phyloP scores from a whole-genome alignment of 2,888 invertebrate genomes.

The Muschampia plurimacula region DNA sequence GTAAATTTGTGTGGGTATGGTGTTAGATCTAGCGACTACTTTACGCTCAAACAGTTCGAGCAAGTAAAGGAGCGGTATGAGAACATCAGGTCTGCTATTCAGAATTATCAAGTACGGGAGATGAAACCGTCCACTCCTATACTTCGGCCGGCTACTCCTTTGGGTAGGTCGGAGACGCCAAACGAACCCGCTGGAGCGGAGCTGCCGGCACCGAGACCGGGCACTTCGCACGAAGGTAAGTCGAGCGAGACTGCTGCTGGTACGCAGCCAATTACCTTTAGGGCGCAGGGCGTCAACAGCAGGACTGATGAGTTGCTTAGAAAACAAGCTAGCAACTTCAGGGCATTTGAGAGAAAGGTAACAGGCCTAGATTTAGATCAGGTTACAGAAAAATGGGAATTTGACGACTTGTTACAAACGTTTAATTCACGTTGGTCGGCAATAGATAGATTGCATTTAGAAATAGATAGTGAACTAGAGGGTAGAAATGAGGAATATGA shows the following conservation, averaged over 20 bases:
- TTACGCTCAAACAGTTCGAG: slow-evolving; percentile 21
- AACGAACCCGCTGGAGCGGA: slow-evolving; percentile 2
- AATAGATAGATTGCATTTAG: background rate
- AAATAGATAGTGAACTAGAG: slow-evolving; percentile 10
- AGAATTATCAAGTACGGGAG: background rate
- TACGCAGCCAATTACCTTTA: slow-evolving; percentile 11
- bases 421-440: background rate
- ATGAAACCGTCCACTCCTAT: background rate
- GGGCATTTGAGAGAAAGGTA: slow-evolving; percentile 31
- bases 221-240: slow-evolving; percentile 4
- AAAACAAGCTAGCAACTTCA: slow-evolving; percentile 35
- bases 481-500: background rate
- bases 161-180: background rate
- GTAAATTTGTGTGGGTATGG: slow-evolving; percentile 19
- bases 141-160: background rate
- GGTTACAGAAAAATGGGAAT: background rate
- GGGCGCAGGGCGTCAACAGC: slow-evolving; percentile 28
- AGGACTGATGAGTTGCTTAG: slow-evolving; percentile 33
- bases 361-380: background rate
- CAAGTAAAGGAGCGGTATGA: slow-evolving; percentile 16
- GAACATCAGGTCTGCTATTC: background rate
- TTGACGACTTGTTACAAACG: background rate
- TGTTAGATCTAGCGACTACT: slow-evolving; percentile 21
- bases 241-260: background rate
- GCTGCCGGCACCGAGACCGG: slow-evolving; percentile 8